phyloP scores from a whole-genome alignment of 2,888 invertebrate genomes.

The Drosophila melanosoma region DNA sequence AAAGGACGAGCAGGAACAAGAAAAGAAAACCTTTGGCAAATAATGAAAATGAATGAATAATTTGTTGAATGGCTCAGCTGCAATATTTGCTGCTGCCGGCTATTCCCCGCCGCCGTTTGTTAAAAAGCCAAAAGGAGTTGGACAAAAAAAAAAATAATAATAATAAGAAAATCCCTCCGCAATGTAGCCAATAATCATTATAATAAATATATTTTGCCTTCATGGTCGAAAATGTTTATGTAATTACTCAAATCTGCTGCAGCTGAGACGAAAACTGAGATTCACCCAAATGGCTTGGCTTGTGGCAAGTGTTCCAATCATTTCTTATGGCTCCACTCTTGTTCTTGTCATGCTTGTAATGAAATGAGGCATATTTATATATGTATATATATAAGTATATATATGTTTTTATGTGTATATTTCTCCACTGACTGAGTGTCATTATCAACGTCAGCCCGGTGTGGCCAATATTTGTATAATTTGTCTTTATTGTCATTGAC shows the following conservation, averaged over 20 bases:
- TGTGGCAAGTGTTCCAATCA: constrained; percentile 12
- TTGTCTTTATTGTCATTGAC: constrained; percentile 74
- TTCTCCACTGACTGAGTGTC: constrained; percentile 33
- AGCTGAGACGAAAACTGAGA: constrained; percentile 16
- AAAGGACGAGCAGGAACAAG: background rate
- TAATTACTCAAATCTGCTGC: constrained; percentile 38
- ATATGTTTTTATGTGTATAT: constrained; percentile 7
- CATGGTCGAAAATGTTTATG: constrained; percentile 14
- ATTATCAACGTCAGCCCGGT: constrained; percentile 55
- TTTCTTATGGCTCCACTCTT: constrained; percentile 1
- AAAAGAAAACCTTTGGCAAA: constrained; percentile 28
- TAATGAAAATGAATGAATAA: constrained; percentile 69
- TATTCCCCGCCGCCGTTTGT: constrained; percentile 2
- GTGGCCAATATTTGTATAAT: constrained; percentile 68
- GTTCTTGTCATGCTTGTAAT: constrained; percentile 35
- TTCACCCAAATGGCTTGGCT: background rate
- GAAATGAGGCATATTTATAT: constrained; percentile 36
- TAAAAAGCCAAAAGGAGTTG: background rate
- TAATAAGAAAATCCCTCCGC: background rate
- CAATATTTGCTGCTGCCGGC: constrained; percentile 27
- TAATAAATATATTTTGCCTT: constrained; percentile 20
- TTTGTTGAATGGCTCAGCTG: constrained; percentile 59
- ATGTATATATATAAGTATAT: constrained; percentile 15
- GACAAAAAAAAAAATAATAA: background rate
- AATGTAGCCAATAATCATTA: constrained; percentile 21